phyloP scores from a whole-genome alignment of 2,797 vertebrate genomes.

The Phrynocephalus vlangalii region DNA sequence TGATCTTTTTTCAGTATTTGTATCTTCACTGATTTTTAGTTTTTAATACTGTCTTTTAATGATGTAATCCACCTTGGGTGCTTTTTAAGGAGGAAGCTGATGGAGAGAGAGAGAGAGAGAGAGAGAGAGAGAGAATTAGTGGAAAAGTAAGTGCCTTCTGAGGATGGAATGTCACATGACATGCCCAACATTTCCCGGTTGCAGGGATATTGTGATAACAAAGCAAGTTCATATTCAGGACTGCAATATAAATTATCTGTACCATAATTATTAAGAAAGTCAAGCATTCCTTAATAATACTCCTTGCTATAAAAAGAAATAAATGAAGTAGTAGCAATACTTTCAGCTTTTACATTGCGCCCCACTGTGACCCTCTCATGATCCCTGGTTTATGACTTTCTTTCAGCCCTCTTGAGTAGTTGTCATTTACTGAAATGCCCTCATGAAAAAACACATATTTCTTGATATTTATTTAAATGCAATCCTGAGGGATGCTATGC shows the following conservation, averaged over 20 bases:
- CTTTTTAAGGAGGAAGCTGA: no score
- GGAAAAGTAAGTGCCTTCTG: no score
- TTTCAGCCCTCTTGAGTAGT: background rate
- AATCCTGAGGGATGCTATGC: background rate
- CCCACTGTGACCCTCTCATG: background rate
- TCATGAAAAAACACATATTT: background rate
- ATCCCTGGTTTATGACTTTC: background rate
- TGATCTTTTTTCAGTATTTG: no score
- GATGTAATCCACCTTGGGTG: no score
- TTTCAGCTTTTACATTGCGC: background rate
- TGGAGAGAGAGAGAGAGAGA: no score
- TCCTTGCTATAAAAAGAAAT: background rate
- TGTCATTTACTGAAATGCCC: background rate
- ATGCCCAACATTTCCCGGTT: no score
- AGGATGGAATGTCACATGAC: no score
- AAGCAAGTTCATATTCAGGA: no score
- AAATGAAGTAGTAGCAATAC: background rate
- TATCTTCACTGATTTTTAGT: no score
- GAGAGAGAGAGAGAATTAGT: no score
- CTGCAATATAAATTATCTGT: background rate
- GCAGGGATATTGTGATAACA: no score
- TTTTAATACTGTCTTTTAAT: no score
- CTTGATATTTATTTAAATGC: background rate
- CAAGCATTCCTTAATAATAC: background rate
- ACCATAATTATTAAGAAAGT: background rate